These are phyloP conservation scores for Parascotia fuliginaria DNA, from an alignment of 2,888 invertebrate species.

Conservation along the genomic window DNA sequence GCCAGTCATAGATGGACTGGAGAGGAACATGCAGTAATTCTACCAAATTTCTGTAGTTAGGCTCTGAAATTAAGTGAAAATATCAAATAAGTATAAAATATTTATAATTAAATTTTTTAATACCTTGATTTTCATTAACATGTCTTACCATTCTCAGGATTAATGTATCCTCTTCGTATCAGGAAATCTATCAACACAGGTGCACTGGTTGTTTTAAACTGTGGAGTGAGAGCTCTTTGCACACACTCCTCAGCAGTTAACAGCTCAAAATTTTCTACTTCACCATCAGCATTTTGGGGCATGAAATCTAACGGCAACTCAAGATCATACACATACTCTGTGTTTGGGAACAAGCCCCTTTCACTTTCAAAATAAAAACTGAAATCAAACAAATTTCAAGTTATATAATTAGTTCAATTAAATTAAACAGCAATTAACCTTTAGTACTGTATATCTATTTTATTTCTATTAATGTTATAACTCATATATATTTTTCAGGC, in stretches of 20 bases:
- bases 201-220: constrained; percentile 97
- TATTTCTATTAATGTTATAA: not conserved
- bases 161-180: constrained; percentile 95
- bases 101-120: not conserved
- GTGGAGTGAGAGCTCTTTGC: constrained; percentile 91
- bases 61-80: constrained; percentile 87
- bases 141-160: constrained; percentile 94
- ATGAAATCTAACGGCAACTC: constrained; percentile 95
- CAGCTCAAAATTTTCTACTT: constrained; percentile 96
- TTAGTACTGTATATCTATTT: not conserved
- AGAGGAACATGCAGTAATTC: constrained; percentile 95
- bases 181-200: constrained; percentile 96
- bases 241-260: constrained; percentile 93
- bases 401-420: not conserved
- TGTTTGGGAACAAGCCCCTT: constrained; percentile 96
- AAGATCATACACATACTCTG: constrained; percentile 96
- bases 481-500: not conserved
- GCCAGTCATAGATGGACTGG: constrained; percentile 91
- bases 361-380: constrained; percentile 97
- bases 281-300: constrained; percentile 97
- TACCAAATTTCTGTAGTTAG: constrained; percentile 92
- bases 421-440: not conserved
- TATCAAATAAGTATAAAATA: constrained; percentile 5
- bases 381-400: constrained; percentile 48
- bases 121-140: no score